Evolutionary conservation across 2,113 vertebrate genomes (phyloP).

Genomic region (Anolis carolinensis): DNA sequence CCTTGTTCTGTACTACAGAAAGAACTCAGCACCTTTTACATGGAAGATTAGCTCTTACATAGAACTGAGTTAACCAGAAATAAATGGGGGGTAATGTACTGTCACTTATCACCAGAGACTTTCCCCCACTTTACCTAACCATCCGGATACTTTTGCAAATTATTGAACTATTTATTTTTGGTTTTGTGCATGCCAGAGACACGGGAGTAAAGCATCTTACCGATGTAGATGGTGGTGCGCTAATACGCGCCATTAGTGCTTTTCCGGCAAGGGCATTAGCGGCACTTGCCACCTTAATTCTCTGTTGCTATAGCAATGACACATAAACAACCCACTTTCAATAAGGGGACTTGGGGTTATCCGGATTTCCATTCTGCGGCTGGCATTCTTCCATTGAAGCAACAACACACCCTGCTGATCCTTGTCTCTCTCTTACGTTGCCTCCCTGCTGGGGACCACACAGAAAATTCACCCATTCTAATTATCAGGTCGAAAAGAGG

Average conservation of each 20-base stretch:
- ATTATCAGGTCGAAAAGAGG: background rate
- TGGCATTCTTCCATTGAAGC: background rate
- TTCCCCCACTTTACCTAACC: constrained; percentile 7
- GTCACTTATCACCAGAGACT: constrained; percentile 7
- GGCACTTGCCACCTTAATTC: background rate
- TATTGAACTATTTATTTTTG: constrained; percentile 1
- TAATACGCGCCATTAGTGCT: constrained; percentile 20
- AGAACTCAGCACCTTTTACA: background rate
- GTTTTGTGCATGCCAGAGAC: background rate
- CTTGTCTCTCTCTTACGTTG: background rate
- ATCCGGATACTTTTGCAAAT: background rate
- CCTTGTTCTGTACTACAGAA: background rate
- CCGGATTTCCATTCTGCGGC: background rate
- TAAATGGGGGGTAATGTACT: constrained; percentile 28
- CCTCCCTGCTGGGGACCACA: no score
- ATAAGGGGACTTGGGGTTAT: fast-evolving
- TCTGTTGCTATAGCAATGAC: constrained; percentile 3
- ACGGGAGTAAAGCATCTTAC: background rate
- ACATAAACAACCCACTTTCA: background rate
- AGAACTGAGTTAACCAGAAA: background rate
- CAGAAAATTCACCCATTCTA: background rate
- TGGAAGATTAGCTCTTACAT: background rate
- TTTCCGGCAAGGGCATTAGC: background rate
- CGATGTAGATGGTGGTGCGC: background rate
- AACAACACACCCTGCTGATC: background rate